Evolutionary conservation across 2,797 vertebrate species (phyloP).

Genomic region (Anableps anableps): DNA sequence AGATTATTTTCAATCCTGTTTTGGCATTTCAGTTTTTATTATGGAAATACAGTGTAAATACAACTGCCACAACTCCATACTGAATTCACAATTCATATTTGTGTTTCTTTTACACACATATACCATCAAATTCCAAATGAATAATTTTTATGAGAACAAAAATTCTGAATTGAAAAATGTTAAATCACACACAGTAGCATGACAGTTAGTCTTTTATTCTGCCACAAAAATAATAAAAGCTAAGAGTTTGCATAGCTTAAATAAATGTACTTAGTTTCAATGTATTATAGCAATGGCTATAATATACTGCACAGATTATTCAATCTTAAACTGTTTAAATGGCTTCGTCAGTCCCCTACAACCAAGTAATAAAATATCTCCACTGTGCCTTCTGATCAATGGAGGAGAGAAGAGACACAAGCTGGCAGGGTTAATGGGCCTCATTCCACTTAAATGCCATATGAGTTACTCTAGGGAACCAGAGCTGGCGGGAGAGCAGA

Average conservation of each 20-base stretch:
- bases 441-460: conserved; percentile 85
- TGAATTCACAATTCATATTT: no score
- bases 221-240: background rate
- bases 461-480: conserved; percentile 82
- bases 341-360: conserved; percentile 65
- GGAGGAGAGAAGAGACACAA: conserved; percentile 84
- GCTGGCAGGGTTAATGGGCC: conserved; percentile 88
- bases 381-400: conserved; percentile 91
- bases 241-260: background rate
- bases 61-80: no score
- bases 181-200: background rate
- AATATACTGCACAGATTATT: conserved; percentile 28
- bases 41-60: no score
- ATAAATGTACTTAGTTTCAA: background rate
- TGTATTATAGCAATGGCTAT: background rate
- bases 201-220: background rate
- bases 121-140: no score
- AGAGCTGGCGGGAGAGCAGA: conserved; percentile 41
- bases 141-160: background rate
- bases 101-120: no score
- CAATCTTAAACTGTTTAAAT: conserved; percentile 62
- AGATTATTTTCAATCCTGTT: background rate
- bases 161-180: background rate
- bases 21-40: background rate
- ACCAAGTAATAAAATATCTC: conserved; percentile 90